Evolutionary conservation across 2,888 invertebrate species (phyloP), one percentile per base, ranked within the genome.

Genomic region (Nomada hirtipes): DNA sequence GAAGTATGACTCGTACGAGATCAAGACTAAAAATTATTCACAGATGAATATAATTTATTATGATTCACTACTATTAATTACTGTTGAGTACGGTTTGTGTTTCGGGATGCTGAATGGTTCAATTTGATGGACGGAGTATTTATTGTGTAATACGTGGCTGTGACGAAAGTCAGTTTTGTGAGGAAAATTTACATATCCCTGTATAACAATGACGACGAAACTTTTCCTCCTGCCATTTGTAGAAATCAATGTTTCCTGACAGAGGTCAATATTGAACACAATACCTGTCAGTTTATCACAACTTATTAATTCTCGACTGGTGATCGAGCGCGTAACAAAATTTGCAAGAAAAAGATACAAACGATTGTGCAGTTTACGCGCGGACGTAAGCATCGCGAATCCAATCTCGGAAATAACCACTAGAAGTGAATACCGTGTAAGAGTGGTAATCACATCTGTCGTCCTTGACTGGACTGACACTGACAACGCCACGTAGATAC

Each of bases 401-500:
- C 89, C 90, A 90, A 59, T 90, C 87, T 4, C 76, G 83, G 67
- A 90, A 90, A 70, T 82, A 79, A 79, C 87, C 86, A 61, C 86
- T 60, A 36, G 77, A 86, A 18, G 85, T 88, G 57, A 89, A 89
- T 42, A 84, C 89, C 44, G 88, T 82, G 73, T 90, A 89, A 50
- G 86, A 84, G 60, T 83, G 59, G 67, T 89, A 82, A 88, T 90
- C 86, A 76, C 88, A 87, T 29, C 10, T 76, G 69, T 76, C 61
- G 42, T 61, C 42, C 36, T 74, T 85, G 44, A 76, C 84, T 9
- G 88, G 85, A n/a, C 88, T 86, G 13, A 89, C 88, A 69, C 90
- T 90, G 29, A 90, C 89, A 57, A 91, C 68, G 44, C 90, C 91
- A 15, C 87, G 89, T 4, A 91, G 79, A 67, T 90, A 91, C 88